A percentile compares a stretch with the other conserved stretches of the same genome.
These are phyloP conservation scores for Ferdinandea cuprea DNA, from an alignment of 2,888 invertebrate genomes.

Conservation along the genomic window DNA sequence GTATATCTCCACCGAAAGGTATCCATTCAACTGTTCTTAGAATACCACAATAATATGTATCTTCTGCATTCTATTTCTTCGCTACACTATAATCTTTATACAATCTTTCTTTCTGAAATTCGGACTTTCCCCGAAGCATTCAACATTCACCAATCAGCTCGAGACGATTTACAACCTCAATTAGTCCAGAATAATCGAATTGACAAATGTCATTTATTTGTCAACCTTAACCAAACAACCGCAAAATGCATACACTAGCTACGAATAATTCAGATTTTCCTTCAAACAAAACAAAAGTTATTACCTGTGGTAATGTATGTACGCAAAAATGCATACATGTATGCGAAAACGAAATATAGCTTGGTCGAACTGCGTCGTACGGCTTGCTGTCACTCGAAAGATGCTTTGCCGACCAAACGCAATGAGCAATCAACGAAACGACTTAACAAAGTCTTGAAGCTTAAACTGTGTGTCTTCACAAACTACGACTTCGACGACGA, in stretches of 20 bases:
- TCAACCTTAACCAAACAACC: conserved; percentile 62
- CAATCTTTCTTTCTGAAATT: no score
- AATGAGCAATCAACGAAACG: conserved; percentile 73
- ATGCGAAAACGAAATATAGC: conserved; percentile 44
- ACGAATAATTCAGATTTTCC: conserved; percentile 58
- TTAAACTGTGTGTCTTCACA: conserved; percentile 54
- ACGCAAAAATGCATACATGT: conserved; percentile 3
- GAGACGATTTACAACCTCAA: conserved; percentile 71
- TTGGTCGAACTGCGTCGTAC: conserved; percentile 38
- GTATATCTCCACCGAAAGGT: no score
- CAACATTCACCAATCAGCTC: conserved; percentile 27
- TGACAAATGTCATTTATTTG: conserved; percentile 74
- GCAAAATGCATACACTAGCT: conserved; percentile 21
- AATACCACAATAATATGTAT: no score
- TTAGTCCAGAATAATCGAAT: conserved; percentile 71
- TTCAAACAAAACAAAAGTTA: not conserved
- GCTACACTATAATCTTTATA: no score
- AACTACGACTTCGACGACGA: conserved; percentile 44
- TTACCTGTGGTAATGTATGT: conserved; percentile 12
- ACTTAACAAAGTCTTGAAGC: conserved; percentile 63
- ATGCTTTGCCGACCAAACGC: conserved; percentile 69
- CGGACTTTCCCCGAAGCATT: no score
- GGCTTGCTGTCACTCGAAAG: conserved; percentile 60
- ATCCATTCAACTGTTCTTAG: no score
- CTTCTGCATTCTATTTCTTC: no score